These are phyloP conservation scores for Leptopilina clavipes DNA, from an alignment of 1,140 invertebrate species.

Conservation along the genomic window DNA sequence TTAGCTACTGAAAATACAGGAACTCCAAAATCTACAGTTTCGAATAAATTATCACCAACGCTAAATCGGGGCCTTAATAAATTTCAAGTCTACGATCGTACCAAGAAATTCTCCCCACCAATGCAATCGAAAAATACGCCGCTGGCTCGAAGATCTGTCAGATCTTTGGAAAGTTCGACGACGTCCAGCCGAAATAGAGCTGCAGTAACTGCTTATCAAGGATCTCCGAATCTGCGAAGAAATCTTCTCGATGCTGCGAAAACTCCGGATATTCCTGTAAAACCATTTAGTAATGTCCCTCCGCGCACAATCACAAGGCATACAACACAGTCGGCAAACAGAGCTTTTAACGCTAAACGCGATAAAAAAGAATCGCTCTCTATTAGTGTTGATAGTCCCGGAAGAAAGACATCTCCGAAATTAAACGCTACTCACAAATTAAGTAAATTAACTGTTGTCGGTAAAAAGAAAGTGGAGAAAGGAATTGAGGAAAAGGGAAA, in stretches of 20 bases:
- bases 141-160: constrained; percentile 54
- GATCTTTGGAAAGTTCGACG: constrained; percentile 68
- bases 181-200: constrained; percentile 71
- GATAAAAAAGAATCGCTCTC: constrained; percentile 59
- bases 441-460: constrained; percentile 50
- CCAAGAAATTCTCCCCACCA: constrained; percentile 66
- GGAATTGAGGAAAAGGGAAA: constrained; percentile 59
- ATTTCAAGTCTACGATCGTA: constrained; percentile 55
- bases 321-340: constrained; percentile 28
- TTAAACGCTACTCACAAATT: constrained; percentile 56
- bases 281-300: constrained; percentile 50
- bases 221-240: constrained; percentile 66
- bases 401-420: constrained; percentile 66
- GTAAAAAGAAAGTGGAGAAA: constrained; percentile 44
- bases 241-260: constrained; percentile 71
- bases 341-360: constrained; percentile 43
- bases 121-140: constrained; percentile 64
- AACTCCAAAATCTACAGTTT: constrained; percentile 63
- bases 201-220: constrained; percentile 65
- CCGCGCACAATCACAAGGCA: constrained; percentile 45
- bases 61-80: constrained; percentile 53
- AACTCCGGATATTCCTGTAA: constrained; percentile 66
- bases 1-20: constrained; percentile 65
- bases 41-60: constrained; percentile 68
- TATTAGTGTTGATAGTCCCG: constrained; percentile 63